Evolutionary conservation across 1,140 invertebrate species (phyloP), one percentile per base, ranked within the genome.

Genomic region (Cephus cinctus): DNA sequence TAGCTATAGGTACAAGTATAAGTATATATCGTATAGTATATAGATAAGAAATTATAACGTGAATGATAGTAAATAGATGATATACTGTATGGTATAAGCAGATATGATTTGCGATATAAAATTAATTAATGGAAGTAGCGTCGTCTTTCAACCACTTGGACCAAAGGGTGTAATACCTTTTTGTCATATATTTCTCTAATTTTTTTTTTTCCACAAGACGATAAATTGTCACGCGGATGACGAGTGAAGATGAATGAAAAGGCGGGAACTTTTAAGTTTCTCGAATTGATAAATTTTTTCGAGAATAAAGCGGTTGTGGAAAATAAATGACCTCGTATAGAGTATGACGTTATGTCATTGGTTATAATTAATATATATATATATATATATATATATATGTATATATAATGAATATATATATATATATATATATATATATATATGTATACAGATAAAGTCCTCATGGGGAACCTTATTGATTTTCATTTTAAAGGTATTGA

Each of bases 401-500:
- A 27, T 27, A 27, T 27, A n/a, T 27, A n/a, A 8, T 27, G 6
- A 8, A n/a, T n/a, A 27, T 27, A 27, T 27, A n/a, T 27, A 27
- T 27, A 27, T n/a, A 27, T 18, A 38, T 18, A 16, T 12, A 11
- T 9, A 15, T 16, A 38, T 9, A 18, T 36, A 9, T 8, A 30
- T 30, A 9, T 30, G 27, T 12, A 30, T 30, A 30, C 12, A 9
- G 12, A 30, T 30, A n/a, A 9, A 30, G 27, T 30, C 27, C 8
- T 30, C 12, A 12, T 12, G 27, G 8, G 27, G 12, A 9, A 12
- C 27, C 9, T 8, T 30, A 30, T 30, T 6, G 6, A 8, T 30
- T 30, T 30, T 30, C 12, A 9, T 30, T 1, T 30, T 30, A 55
- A 61, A 59, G 43, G 48, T 61, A 63, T 59, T 58, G 56, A 68